Conservation (phyloP, 2,888 invertebrate species). For the Tachina grossa region DNA sequence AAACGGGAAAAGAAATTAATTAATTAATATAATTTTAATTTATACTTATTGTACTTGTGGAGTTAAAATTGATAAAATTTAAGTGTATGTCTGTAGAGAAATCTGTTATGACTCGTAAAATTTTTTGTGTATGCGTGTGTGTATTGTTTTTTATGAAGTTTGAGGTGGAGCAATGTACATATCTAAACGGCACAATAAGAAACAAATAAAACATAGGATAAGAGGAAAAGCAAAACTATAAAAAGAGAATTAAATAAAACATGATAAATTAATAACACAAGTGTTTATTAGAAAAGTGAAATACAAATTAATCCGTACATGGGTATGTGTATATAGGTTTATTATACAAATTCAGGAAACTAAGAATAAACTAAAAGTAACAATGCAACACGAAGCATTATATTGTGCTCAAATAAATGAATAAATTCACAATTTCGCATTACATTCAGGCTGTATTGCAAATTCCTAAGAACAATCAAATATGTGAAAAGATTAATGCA, state of each 20-base stretch:
- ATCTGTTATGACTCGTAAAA: neutral
- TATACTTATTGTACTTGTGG: conserved; percentile 18
- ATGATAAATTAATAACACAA: conserved; percentile 40
- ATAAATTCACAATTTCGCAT: no score
- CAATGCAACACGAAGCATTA: no score
- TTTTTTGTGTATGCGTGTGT: conserved; percentile 15
- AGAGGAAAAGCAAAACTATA: conserved; percentile 25
- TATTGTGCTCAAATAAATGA: no score
- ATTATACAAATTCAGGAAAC: neutral
- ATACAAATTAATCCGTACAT: conserved; percentile 12
- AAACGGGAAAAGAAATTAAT: conserved; percentile 35
- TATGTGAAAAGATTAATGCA: conserved; percentile 31
- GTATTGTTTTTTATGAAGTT: conserved; percentile 10
- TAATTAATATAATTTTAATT: conserved; percentile 44
- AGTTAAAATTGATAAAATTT: conserved; percentile 35
- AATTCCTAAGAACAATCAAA: neutral
- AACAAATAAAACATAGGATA: conserved; percentile 36
- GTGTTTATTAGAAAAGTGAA: conserved; percentile 54
- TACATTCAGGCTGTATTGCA: no score
- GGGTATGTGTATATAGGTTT: neutral
- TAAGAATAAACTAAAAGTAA: no score
- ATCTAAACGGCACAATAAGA: conserved; percentile 51
- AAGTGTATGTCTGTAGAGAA: conserved; percentile 20
- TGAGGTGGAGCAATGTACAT: conserved; percentile 54
- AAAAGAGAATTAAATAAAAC: conserved; percentile 43